Evolutionary conservation across 1,140 invertebrate genomes (phyloP).

Genomic region (Drosophila biarmipes): DNA sequence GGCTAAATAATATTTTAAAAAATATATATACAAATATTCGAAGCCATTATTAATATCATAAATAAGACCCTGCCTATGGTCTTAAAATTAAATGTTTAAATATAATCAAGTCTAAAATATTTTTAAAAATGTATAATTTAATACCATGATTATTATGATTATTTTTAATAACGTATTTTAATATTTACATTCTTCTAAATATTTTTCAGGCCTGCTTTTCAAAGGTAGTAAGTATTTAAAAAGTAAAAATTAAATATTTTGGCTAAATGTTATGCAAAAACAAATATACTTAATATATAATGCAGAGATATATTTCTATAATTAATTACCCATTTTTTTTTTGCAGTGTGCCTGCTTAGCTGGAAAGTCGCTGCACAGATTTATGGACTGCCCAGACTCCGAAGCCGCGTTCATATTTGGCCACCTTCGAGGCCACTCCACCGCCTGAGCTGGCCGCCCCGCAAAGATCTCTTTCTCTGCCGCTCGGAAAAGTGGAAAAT

Average conservation of each 20-base stretch:
- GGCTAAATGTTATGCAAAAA: too few relatives aligned
- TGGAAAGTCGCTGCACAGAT: conserved; percentile 70
- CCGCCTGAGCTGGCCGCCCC: background rate
- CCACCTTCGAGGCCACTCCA: conserved; percentile 17
- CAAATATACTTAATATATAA: too few relatives aligned
- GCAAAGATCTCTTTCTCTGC: background rate
- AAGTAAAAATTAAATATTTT: background rate
- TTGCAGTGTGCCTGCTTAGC: conserved; percentile 17
- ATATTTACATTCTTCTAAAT: too few relatives aligned
- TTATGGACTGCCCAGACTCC: conserved; percentile 53
- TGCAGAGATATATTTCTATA: background rate
- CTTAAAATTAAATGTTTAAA: too few relatives aligned
- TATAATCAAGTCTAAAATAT: too few relatives aligned
- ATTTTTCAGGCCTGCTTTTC: too few relatives aligned
- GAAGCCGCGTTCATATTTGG: conserved; percentile 43
- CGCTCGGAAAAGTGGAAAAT: conserved; percentile 28
- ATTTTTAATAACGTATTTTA: too few relatives aligned
- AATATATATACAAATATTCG: background rate
- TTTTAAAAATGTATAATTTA: too few relatives aligned
- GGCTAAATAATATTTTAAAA: background rate
- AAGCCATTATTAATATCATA: too few relatives aligned
- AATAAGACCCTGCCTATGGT: too few relatives aligned
- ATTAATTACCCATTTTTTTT: background rate
- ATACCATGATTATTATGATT: too few relatives aligned
- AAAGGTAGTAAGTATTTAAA: too few relatives aligned